Conservation (phyloP, 1,140 invertebrate species). For the Macrosteles quadrilineatus region DNA sequence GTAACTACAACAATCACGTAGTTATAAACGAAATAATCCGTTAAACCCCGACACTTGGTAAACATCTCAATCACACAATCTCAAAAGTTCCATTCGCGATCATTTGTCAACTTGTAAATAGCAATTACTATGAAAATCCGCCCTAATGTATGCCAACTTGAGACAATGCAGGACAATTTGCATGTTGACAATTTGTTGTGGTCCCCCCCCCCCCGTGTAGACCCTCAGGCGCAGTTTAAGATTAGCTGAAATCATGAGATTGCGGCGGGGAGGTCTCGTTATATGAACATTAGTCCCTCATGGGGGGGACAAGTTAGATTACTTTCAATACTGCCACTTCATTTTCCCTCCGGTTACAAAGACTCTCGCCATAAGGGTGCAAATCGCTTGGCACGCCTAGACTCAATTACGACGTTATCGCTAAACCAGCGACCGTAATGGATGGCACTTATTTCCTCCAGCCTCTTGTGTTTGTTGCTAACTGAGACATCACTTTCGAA, state of each 20-base stretch:
- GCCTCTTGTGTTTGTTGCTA: constrained; percentile 1
- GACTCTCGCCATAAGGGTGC: constrained; percentile 32
- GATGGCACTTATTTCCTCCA: constrained; percentile 36
- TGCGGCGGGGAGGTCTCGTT: constrained; percentile 19
- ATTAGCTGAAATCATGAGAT: constrained; percentile 33
- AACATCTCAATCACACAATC: no score
- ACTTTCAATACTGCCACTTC: not conserved
- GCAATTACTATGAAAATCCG: constrained; percentile 15
- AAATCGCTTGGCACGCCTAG: constrained; percentile 34
- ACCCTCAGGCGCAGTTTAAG: constrained; percentile 29
- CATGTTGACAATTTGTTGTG: not conserved
- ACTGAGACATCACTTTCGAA: not conserved
- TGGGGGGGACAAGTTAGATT: constrained; percentile 23
- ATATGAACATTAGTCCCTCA: constrained; percentile 30
- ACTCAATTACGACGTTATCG: constrained; percentile 37
- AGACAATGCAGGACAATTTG: constrained; percentile 6
- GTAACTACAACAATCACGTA: no score
- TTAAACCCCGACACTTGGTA: no score
- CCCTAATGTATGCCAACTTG: not conserved
- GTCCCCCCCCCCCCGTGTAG: not conserved
- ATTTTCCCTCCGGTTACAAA: constrained; percentile 29
- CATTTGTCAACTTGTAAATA: not conserved
- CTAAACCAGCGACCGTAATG: constrained; percentile 35
- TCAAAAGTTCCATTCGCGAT: no score
- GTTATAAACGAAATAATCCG: no score